Evolutionary conservation across 2,888 invertebrate genomes (phyloP), one percentile per base, ranked within the genome.

Genomic region (Atethmia centrago): DNA sequence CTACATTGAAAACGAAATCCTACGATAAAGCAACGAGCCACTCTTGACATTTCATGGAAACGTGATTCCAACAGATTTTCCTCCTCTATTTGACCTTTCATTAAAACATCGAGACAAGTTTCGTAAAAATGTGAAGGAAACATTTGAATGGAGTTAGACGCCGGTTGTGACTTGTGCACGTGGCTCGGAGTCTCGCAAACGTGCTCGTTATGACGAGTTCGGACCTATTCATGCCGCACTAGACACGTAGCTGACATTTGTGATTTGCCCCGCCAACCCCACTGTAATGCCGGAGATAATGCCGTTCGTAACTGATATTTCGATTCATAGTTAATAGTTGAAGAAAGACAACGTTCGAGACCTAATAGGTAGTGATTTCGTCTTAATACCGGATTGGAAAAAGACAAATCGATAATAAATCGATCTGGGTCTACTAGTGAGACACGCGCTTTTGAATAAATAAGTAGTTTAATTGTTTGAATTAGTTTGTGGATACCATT

Each of bases 181-280:
- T 82, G 82, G 53, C 71, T 45, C 66, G 40, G 42, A 58, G 72
- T 77, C 73, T 73, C 65, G 67, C 55, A 78, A 86, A 85, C 80
- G 83, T 80, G 82, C 82, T 83, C 72, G 79, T 84, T 87, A 78
- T 77, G 71, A 73, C 77, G 77, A 74, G 78, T 67, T 76, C 62
- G 62, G 77, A 65, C 63, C 77, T 83, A 69, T 74, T 77, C 69
- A 51, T 58, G 77, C 31, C 73, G 69, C 78, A 77, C 77, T 81
- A 72, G 81, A 84, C 80, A 81, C 78, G 61, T 63, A 71, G 40
- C 76, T 84, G 84, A 79, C 79, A 84, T 71, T 82, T 47, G 68
- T 55, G 61, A 66, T 58, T 70, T 81, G 76, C 59, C 66, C 70
- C 45, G 62, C n/a, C 73, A 84, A 65, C 81, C 73, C 68, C 47